phyloP scores from a whole-genome alignment of 1,140 invertebrate genomes.

The Helicoverpa zea region DNA sequence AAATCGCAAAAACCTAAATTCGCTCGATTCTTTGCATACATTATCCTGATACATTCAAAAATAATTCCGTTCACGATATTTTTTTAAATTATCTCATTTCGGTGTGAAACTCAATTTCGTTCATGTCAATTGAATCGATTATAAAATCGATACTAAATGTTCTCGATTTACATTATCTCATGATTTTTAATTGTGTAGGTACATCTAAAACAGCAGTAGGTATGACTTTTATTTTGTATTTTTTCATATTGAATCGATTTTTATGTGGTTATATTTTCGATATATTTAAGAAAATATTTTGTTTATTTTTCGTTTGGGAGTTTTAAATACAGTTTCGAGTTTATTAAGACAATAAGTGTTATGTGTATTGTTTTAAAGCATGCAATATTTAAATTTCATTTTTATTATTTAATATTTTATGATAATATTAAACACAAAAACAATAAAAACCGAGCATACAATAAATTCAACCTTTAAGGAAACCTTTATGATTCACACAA shows the following conservation, averaged over 20 bases:
- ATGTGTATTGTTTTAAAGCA: background rate
- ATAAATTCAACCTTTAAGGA: background rate
- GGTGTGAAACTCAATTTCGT: conserved; percentile 67
- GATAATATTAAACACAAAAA: background rate
- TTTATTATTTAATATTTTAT: background rate
- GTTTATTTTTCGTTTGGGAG: no score
- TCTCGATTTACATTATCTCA: conserved; percentile 75
- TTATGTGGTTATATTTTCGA: conserved; percentile 27
- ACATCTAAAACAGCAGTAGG: conserved; percentile 27
- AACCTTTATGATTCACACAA: background rate
- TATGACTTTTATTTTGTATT: conserved; percentile 19
- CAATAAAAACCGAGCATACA: background rate
- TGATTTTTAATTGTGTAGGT: conserved; percentile 47
- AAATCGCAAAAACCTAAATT: conserved; percentile 34
- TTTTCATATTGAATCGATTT: conserved; percentile 35
- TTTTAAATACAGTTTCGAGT: background rate
- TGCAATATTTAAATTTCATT: background rate
- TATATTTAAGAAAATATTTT: no score
- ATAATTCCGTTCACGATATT: conserved; percentile 17
- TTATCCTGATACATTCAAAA: conserved; percentile 35
- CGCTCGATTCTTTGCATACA: conserved; percentile 11
- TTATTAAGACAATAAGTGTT: background rate
- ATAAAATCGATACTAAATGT: conserved; percentile 73
- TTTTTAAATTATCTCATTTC: conserved; percentile 56
- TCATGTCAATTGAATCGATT: conserved; percentile 62